Base-by-base conservation (phyloP, 2,888 invertebrate species). In the Spodoptera littoralis region DNA sequence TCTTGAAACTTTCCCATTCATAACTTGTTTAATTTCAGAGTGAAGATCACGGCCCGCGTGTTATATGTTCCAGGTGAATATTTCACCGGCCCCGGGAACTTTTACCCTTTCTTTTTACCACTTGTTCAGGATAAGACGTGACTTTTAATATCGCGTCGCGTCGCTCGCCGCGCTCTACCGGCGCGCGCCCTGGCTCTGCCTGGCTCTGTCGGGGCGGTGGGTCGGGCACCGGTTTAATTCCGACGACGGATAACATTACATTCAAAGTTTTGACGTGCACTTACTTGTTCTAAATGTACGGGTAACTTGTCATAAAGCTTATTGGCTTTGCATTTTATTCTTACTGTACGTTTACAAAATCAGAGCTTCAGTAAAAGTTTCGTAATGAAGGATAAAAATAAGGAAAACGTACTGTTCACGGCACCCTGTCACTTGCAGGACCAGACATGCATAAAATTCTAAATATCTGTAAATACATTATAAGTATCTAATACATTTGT, bases 1-100 rank as follows among this genome's bases (percentile, higher is more conserved):
- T 76, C 79, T 76, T 76, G 77, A 72, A 83, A 84, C 75, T 85
- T 86, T 78, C 72, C 80, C 83, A 85, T 88, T 88, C 88, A 88
- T 87, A 89, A 88, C 88, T 87, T 88, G 88, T 87, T 88, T 87
- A 87, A 89, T 88, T 88, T 86, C 82, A 83, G 83, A 84, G 83
- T 79, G 79, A 77, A 83, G 86, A 86, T 84, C 85, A 83, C 79
- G 80, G 73, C 69, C 77, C 73, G 75, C 75, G 57, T 77, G 81
- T 84, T 81, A 86, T 85, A 83, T 84, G 85, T 84, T 84, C 77
- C 79, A 78, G 79, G 80, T 86, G 87, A 88, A 88, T 86, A 88
- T 85, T 86, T 88, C 82, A 86, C 79, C 80, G 65, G 60, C 65
- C 50, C 62, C 68, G 63, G 67, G 53, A 73, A 80, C 70, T 78